Percentiles rank a stretch among this genome's conserved stretches.
Evolutionary conservation across 2,797 vertebrate genomes (phyloP).

Genomic region (Gymnocypris eckloni): DNA sequence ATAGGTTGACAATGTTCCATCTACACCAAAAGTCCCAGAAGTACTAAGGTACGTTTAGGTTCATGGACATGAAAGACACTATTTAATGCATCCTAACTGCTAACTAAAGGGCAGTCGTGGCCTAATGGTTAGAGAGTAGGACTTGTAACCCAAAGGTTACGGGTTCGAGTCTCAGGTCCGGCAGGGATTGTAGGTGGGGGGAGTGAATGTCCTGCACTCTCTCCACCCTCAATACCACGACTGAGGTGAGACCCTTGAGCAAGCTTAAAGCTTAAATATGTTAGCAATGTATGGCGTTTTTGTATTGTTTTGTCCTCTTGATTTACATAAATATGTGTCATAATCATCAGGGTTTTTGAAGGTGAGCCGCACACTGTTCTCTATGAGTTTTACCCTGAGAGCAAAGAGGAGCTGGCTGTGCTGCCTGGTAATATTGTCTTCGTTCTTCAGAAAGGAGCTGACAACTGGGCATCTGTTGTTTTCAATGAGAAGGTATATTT

Average conservation of each 20-base stretch:
- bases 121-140: too few relatives aligned
- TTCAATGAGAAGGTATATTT: slow-evolving; percentile 91
- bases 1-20: slow-evolving; percentile 80
- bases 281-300: background rate
- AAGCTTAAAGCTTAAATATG: background rate
- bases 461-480: slow-evolving; percentile 95
- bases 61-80: background rate
- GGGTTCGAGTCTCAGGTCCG: too few relatives aligned
- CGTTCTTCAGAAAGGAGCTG: slow-evolving; percentile 87
- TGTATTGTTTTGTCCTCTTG: background rate
- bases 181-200: too few relatives aligned
- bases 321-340: background rate
- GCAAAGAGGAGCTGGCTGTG: slow-evolving; percentile 87
- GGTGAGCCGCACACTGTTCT: slow-evolving; percentile 91
- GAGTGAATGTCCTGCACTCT: too few relatives aligned
- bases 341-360: slow-evolving; percentile 82
- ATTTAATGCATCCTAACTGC: background rate
- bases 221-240: too few relatives aligned
- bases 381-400: slow-evolving; percentile 91
- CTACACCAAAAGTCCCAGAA: slow-evolving; percentile 85
- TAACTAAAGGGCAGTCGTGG: background rate
- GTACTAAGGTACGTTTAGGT: slow-evolving; percentile 82
- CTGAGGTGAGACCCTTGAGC: too few relatives aligned
- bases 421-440: slow-evolving; percentile 96
- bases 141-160: too few relatives aligned